Evolutionary conservation across 2,888 invertebrate species (phyloP).

Genomic region (Sesia bembeciformis): DNA sequence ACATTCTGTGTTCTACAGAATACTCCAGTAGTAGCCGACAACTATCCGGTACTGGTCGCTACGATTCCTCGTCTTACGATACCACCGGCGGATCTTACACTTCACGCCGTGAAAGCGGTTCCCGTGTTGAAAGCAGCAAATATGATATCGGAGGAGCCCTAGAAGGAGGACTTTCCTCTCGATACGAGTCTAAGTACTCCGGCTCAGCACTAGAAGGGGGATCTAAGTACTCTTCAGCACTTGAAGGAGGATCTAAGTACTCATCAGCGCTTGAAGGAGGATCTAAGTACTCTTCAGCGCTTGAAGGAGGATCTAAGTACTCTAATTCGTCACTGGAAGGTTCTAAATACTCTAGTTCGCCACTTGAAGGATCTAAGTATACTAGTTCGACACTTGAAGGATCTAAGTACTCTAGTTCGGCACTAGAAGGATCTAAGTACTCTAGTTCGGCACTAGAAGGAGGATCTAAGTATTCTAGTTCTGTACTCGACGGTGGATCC

Average conservation of each 20-base stretch:
- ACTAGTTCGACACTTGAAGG: too few species aligned
- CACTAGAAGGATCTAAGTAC: too few species aligned
- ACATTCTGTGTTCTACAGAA: slow-evolving; percentile 21
- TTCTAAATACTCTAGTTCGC: slow-evolving; percentile 1
- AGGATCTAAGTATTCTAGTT: slow-evolving; percentile 53
- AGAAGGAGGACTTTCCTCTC: slow-evolving; percentile 43
- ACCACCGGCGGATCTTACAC: slow-evolving; percentile 34
- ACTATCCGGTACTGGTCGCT: slow-evolving; percentile 46
- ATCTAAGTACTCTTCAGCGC: slow-evolving; percentile 14
- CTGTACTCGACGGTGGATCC: slow-evolving; percentile 19
- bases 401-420: too few species aligned
- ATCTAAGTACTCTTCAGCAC: slow-evolving; percentile 14
- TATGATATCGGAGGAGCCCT: slow-evolving; percentile 38
- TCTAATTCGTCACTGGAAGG: slow-evolving; percentile 12
- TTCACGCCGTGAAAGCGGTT: slow-evolving; percentile 55
- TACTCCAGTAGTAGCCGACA: slow-evolving; percentile 60
- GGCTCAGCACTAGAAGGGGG: slow-evolving; percentile 24
- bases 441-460: slow-evolving; percentile 31
- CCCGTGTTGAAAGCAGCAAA: slow-evolving; percentile 40
- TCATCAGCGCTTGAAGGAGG: slow-evolving; percentile 24
- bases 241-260: slow-evolving; percentile 8
- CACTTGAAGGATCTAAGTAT: slow-evolving; percentile 14
- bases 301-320: slow-evolving; percentile 8
- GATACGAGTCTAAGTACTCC: slow-evolving; percentile 56
- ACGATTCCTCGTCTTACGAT: slow-evolving; percentile 49